Evolutionary conservation across 2,888 invertebrate species (phyloP), one percentile per base, ranked within the genome.

Genomic region (Macrophya alboannulata): DNA sequence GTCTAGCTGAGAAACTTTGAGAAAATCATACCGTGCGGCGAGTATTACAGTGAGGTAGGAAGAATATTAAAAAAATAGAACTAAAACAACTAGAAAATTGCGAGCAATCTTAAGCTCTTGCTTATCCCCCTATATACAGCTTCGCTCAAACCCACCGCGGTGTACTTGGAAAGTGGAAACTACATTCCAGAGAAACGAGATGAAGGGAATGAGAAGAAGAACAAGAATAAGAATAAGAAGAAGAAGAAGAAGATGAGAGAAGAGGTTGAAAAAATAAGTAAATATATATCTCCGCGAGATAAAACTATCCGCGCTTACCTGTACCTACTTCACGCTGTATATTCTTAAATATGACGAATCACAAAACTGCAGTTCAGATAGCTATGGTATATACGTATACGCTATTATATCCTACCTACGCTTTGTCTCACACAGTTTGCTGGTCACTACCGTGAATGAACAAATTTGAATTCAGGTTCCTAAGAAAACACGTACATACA

Each of bases 141-240:
- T 74, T 74, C 25, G 72, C 21, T 45, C 45, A 45, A 45, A 45
- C 72, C 45, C 21, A 31, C 45, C 45, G 45, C 72, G 21, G 72
- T 74, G 45, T 45, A 74, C 21, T 74, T 45, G 72, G 72, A 45
- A 74, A 40, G 72, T 74, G 43, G 43, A 74, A 74, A 74, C 72
- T 74, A 74, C 72, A 74, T 74, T 74, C 72, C 72, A 25, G 4
- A 74, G 72, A 74, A 74, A 74, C 43, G 6, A 74, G 72, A 74
- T 25, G 45, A 74, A 72, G 17, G 25, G 77, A 31, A 77, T 31
- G 37, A 55, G 31, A 12, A 31, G 25, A 55, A 21, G 17, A 77
- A 31, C 37, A 51, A 21, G 43, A 72, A 40, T 3, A 21, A 10
- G 17, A n/a, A 48, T 0, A 15, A 21, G 76, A 48, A 31, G n/a